Conservation (phyloP, 1,140 invertebrate genomes). For the Pteromalus puparum region DNA sequence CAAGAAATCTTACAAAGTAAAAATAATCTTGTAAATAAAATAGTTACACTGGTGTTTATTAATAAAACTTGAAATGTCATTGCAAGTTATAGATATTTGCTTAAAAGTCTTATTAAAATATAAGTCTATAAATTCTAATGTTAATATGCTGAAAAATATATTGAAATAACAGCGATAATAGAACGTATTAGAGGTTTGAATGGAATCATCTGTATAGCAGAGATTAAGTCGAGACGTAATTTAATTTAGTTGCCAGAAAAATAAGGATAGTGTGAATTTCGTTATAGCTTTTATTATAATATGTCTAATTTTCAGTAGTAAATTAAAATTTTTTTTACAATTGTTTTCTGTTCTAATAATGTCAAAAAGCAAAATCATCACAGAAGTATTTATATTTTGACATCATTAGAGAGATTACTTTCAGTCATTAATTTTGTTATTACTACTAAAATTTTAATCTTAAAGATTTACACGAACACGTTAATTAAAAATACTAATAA, state of each 20-base stretch:
- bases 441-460: too few species aligned
- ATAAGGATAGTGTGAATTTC: background rate
- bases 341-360: too few species aligned
- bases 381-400: too few species aligned
- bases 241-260: background rate
- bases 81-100: background rate
- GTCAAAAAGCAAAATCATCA: too few species aligned
- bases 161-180: background rate
- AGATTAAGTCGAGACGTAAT: background rate
- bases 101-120: too few species aligned
- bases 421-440: too few species aligned
- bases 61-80: background rate
- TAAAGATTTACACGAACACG: background rate
- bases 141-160: background rate
- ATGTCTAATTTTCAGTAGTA: too few species aligned
- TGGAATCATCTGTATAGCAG: background rate
- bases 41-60: background rate
- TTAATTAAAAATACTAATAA: background rate
- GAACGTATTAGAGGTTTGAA: background rate
- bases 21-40: background rate
- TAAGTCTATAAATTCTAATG: too few species aligned
- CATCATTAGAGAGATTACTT: background rate
- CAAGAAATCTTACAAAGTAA: background rate
- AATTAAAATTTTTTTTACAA: background rate
- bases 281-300: too few species aligned